Conservation (phyloP, 2,113 vertebrate genomes). For the Emydura subglobosa region DNA sequence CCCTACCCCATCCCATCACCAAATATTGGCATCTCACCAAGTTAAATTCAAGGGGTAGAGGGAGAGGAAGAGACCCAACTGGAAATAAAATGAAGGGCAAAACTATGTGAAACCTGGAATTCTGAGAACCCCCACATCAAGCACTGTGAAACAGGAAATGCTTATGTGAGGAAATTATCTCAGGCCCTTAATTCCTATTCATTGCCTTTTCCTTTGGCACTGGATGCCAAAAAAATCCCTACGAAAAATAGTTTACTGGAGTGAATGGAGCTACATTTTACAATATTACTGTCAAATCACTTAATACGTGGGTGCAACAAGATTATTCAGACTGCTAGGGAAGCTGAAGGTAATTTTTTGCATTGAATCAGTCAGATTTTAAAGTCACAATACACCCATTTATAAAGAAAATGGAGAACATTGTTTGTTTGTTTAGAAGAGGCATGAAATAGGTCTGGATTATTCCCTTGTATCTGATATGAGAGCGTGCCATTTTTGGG, state of each 20-base stretch:
- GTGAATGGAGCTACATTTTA: background rate
- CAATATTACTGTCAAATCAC: background rate
- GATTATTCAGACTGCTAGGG: background rate
- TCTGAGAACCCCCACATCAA: fast-evolving
- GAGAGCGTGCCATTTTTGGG: background rate
- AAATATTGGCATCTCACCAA: background rate
- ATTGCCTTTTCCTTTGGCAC: background rate
- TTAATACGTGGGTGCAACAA: background rate
- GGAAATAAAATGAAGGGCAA: background rate
- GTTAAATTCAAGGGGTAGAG: background rate
- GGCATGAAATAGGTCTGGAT: background rate
- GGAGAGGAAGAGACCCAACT: background rate
- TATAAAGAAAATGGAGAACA: background rate
- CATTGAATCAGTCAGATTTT: background rate
- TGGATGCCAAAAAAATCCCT: background rate
- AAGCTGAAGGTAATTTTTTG: background rate
- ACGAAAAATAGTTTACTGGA: background rate
- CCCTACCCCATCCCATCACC: background rate
- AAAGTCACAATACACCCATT: background rate
- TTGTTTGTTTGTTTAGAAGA: background rate
- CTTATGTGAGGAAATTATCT: fast-evolving
- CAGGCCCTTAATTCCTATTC: fast-evolving
- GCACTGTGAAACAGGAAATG: fast-evolving
- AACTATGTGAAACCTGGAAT: fast-evolving
- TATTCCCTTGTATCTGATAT: background rate